Conservation (phyloP, 2,888 invertebrate species). For the Laspeyria flexula region DNA sequence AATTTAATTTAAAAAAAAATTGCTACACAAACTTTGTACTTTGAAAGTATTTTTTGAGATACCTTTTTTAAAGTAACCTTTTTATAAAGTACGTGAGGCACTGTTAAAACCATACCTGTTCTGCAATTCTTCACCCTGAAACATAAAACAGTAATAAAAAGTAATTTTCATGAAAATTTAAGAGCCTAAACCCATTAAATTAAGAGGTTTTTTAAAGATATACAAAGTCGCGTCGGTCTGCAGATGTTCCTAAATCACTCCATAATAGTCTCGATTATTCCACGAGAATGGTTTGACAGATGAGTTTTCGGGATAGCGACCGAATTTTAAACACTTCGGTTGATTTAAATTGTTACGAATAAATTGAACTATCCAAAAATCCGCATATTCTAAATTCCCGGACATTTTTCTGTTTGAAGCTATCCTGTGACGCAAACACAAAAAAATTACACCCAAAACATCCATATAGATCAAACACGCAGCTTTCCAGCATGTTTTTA, state of each 20-base stretch:
- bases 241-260: constrained; percentile 30
- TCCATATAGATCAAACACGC: no score
- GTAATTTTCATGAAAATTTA: not conserved
- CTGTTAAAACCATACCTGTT: no score
- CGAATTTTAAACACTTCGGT: constrained; percentile 22
- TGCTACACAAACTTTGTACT: no score
- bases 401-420: no score
- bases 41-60: no score
- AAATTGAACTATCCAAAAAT: not conserved
- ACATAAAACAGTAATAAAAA: constrained; percentile 1
- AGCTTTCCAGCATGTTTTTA: no score
- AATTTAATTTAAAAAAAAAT: no score
- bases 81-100: no score
- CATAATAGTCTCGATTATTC: constrained; percentile 33
- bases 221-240: constrained; percentile 10
- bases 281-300: constrained; percentile 32
- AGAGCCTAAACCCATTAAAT: constrained; percentile 6
- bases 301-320: constrained; percentile 15
- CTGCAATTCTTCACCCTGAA: not conserved
- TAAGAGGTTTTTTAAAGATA: constrained; percentile 5
- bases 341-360: constrained; percentile 22
- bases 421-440: no score
- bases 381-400: no score
- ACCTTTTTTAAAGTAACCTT: no score
- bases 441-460: no score